Conservation (phyloP, 2,113 vertebrate genomes). For the Cyprichromis sp. region DNA sequence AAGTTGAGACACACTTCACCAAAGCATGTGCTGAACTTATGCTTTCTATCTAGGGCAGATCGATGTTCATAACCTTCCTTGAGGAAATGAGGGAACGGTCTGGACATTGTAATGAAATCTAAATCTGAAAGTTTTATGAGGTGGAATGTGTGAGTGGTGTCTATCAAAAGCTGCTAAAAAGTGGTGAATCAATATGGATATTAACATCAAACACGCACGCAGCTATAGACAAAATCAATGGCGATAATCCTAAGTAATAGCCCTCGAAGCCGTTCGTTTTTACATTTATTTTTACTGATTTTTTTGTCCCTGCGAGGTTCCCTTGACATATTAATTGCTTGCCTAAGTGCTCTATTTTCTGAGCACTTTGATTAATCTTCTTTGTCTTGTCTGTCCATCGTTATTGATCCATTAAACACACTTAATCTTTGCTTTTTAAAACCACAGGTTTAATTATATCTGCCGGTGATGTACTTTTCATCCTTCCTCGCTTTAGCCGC, state of each 20-base stretch:
- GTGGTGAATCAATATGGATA: slow-evolving; percentile 39
- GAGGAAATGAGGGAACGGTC: slow-evolving; percentile 23
- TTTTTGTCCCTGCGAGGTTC: slow-evolving; percentile 27
- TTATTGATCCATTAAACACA: slow-evolving; percentile 60
- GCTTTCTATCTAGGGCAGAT: slow-evolving; percentile 3
- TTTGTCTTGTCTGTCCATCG: slow-evolving; percentile 56
- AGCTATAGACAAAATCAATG: slow-evolving; percentile 49
- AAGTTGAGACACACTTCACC: slow-evolving; percentile 21
- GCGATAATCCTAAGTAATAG: slow-evolving; percentile 48
- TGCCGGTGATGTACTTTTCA: slow-evolving; percentile 10
- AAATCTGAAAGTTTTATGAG: slow-evolving; percentile 22
- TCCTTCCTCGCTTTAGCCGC: neutral
- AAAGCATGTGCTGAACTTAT: neutral
- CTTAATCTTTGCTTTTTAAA: slow-evolving; percentile 47
- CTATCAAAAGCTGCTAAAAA: slow-evolving; percentile 47
- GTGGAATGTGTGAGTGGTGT: slow-evolving; percentile 8
- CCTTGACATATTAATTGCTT: slow-evolving; percentile 52
- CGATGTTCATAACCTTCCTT: slow-evolving; percentile 31
- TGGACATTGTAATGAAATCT: slow-evolving; percentile 26
- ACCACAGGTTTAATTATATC: slow-evolving; percentile 42
- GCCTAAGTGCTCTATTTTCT: slow-evolving; percentile 50
- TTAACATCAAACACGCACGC: slow-evolving; percentile 23
- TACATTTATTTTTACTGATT: slow-evolving; percentile 39
- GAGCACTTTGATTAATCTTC: slow-evolving; percentile 51
- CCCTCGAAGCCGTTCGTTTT: slow-evolving; percentile 2